A percentile compares a stretch with the other conserved stretches of the same genome.
phyloP scores from a whole-genome alignment of 2,797 vertebrate genomes.

The Sebastes minor region DNA sequence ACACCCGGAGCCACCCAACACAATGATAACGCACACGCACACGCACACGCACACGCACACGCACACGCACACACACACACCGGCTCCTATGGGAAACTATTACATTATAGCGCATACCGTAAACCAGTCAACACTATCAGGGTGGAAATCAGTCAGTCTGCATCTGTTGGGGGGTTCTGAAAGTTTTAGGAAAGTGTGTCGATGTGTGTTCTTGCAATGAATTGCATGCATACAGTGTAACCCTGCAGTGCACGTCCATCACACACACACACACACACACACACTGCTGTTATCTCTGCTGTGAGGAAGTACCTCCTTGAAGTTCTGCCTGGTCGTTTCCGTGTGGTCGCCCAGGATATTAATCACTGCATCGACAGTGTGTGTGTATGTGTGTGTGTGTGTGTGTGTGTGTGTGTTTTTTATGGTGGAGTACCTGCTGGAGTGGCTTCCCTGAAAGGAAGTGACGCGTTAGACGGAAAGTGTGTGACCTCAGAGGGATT shows the following conservation, averaged over 20 bases:
- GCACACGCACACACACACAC: neutral
- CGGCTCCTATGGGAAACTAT: conserved; percentile 55
- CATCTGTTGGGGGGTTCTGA: conserved; percentile 7
- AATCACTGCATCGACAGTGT: conserved; percentile 19
- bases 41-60: neutral
- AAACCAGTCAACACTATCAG: conserved; percentile 61
- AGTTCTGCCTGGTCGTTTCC: conserved; percentile 29
- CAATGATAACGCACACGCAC: conserved; percentile 53
- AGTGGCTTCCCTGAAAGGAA: conserved; percentile 42
- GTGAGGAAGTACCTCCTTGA: conserved; percentile 35
- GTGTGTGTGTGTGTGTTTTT: neutral
- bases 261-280: neutral
- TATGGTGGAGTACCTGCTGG: conserved; percentile 32
- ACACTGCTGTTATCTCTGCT: conserved; percentile 45
- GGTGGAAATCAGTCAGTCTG: conserved; percentile 50
- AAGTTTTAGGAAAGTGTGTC: conserved; percentile 18
- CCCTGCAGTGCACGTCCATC: neutral
- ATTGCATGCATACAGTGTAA: neutral
- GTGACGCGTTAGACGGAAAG: conserved; percentile 25
- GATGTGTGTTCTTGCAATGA: conserved; percentile 5
- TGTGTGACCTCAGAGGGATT: conserved; percentile 32
- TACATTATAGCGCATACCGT: conserved; percentile 48
- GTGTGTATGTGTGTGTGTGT: neutral
- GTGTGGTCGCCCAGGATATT: conserved; percentile 36
- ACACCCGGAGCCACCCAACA: conserved; percentile 62